Conservation (phyloP, 2,113 vertebrate genomes). For the Onychostruthus taczanowskii region DNA sequence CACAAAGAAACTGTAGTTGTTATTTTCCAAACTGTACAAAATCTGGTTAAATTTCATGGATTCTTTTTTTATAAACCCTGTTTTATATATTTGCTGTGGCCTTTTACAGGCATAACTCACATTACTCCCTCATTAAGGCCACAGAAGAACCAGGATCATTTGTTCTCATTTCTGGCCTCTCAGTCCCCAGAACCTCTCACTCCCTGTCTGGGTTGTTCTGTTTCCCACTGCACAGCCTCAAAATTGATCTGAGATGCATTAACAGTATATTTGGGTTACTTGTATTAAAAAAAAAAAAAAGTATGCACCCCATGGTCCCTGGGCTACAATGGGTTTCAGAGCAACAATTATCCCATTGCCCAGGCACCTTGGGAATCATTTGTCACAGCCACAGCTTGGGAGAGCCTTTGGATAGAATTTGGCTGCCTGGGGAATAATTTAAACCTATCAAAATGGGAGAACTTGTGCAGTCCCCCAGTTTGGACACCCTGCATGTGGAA, state of each 20-base stretch:
- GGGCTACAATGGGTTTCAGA: not conserved
- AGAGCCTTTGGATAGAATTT: not conserved
- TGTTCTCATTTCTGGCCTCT: not conserved
- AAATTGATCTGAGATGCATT: not conserved
- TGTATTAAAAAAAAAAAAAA: not conserved
- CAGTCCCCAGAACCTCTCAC: not conserved
- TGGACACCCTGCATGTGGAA: fast-evolving
- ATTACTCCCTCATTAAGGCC: not conserved
- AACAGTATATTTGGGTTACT: not conserved
- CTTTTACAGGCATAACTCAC: not conserved
- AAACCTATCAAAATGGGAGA: not conserved
- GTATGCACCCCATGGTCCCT: not conserved
- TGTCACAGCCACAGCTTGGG: not conserved
- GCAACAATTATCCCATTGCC: not conserved
- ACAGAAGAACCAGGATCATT: not conserved
- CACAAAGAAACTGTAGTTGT: not conserved
- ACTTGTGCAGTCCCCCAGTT: not conserved
- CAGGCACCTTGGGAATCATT: not conserved
- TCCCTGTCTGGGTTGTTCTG: not conserved
- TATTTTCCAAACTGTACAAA: not conserved
- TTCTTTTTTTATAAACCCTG: not conserved
- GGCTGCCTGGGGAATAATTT: not conserved
- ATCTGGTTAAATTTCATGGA: not conserved
- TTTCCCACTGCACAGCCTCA: not conserved
- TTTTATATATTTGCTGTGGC: not conserved